Conservation (phyloP, 53 echinoderm and acorn worm species). For the Holothuria scabra region DNA sequence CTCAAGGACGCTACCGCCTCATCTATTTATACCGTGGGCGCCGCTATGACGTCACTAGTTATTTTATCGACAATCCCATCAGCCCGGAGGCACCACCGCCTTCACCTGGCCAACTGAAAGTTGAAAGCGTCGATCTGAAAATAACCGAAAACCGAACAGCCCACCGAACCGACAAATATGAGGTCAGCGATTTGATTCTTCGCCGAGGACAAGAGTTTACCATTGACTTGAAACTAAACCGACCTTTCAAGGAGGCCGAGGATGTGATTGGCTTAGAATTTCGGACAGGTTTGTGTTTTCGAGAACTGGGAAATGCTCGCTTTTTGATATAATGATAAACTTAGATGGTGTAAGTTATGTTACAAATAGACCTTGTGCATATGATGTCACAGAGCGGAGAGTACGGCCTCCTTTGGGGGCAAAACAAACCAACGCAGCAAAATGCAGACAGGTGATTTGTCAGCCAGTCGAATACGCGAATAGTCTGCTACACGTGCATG, state of each 20-base stretch:
- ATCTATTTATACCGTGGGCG: conserved; percentile 11
- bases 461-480: no score
- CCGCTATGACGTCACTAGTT: conserved; percentile 21
- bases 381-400: no score
- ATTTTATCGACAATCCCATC: conserved; percentile 5
- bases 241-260: conserved; percentile 26
- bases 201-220: conserved; percentile 80
- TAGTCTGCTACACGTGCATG: no score
- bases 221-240: conserved; percentile 63
- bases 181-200: conserved; percentile 54
- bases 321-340: no score
- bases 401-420: no score
- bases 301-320: no score
- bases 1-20: neutral
- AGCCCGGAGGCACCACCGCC: conserved; percentile 12
- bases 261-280: conserved; percentile 56
- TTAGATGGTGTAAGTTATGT: no score
- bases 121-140: conserved; percentile 35
- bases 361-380: no score
- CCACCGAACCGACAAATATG: conserved; percentile 62
- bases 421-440: no score
- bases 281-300: conserved; percentile 46
- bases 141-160: conserved; percentile 23
- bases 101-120: conserved; percentile 24
- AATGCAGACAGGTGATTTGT: no score